phyloP scores from a whole-genome alignment of 1,140 invertebrate genomes.

The Acyrthosiphon pisum region DNA sequence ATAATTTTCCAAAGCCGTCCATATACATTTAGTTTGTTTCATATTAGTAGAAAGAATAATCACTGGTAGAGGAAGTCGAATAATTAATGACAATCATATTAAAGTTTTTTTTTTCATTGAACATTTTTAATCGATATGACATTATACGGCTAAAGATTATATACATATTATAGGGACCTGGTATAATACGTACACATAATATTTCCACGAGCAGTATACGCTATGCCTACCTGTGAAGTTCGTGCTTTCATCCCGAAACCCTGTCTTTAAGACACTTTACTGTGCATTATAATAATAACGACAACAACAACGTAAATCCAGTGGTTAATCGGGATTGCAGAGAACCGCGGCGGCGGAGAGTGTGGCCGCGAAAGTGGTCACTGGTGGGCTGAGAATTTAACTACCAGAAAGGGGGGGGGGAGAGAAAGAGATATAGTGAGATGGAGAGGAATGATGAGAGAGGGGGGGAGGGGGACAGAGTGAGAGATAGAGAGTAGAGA shows the following conservation, averaged over 20 bases:
- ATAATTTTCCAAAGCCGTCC: neutral
- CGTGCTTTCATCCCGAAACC: neutral
- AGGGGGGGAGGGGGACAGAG: neutral
- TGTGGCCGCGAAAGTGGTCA: neutral
- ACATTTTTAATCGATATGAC: neutral
- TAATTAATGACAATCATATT: neutral
- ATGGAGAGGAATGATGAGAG: neutral
- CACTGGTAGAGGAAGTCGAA: neutral
- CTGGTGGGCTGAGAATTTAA: neutral
- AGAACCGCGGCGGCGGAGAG: neutral
- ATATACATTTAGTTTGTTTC: neutral
- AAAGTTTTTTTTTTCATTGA: neutral
- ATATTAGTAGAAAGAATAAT: neutral
- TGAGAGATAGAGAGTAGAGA: neutral
- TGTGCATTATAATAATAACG: neutral
- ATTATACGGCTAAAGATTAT: neutral
- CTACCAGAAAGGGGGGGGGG: neutral
- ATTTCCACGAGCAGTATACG: neutral
- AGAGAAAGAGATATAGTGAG: neutral
- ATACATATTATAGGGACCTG: neutral
- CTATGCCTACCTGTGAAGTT: neutral
- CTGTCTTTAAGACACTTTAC: neutral
- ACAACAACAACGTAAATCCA: neutral
- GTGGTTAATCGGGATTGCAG: neutral
- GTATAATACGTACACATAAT: neutral